Conservation (phyloP, 2,888 invertebrate genomes). For the Peribatodes rhomboidaria region DNA sequence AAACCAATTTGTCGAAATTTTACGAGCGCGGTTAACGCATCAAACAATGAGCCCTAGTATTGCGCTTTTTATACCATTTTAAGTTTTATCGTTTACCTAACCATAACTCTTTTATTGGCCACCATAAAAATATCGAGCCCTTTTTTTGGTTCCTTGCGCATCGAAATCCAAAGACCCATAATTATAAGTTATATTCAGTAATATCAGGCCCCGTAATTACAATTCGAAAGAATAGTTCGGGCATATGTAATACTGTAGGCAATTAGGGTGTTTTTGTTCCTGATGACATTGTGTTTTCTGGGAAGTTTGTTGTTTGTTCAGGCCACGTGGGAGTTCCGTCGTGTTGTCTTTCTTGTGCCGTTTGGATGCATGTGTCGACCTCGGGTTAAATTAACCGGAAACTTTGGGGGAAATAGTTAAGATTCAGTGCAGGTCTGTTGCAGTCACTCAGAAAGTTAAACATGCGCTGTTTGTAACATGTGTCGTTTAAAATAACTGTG, state of each 20-base stretch:
- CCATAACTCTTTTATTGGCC: constrained; percentile 65
- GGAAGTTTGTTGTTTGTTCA: constrained; percentile 73
- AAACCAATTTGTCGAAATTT: constrained; percentile 80
- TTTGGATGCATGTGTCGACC: constrained; percentile 78
- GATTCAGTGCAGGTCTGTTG: constrained; percentile 75
- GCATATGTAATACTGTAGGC: constrained; percentile 61
- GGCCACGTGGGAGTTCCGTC: constrained; percentile 76
- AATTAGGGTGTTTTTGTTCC: constrained; percentile 79
- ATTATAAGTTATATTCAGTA: constrained; percentile 55
- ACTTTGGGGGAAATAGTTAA: constrained; percentile 80
- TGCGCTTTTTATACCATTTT: constrained; percentile 71
- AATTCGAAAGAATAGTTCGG: constrained; percentile 58
- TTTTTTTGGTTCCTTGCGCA: constrained; percentile 50
- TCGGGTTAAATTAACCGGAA: constrained; percentile 84
- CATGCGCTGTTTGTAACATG: constrained; percentile 53
- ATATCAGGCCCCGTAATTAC: constrained; percentile 62
- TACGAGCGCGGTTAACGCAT: constrained; percentile 74
- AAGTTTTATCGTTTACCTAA: constrained; percentile 77
- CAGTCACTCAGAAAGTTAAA: constrained; percentile 69
- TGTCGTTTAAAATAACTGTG: constrained; percentile 50
- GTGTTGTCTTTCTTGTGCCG: constrained; percentile 54
- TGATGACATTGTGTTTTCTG: constrained; percentile 79
- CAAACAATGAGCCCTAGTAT: constrained; percentile 78
- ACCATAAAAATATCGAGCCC: constrained; percentile 48
- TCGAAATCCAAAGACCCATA: constrained; percentile 52